Conservation (phyloP, 2,888 invertebrate species). For the Dynastes hyllus region DNA sequence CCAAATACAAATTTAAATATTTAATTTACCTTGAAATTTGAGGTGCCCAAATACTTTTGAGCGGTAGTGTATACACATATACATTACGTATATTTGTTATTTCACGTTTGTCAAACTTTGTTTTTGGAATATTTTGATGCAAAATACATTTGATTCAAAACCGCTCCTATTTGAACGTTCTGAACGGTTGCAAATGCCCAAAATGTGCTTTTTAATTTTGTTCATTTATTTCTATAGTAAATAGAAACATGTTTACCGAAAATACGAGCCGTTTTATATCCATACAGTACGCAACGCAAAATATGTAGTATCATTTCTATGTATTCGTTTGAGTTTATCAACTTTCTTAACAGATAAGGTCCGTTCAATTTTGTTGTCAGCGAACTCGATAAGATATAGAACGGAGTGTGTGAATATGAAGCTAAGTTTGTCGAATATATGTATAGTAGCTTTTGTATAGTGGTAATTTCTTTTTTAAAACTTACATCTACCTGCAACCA, state of each 20-base stretch:
- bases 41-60: no score
- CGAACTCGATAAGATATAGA: slow-evolving; percentile 38
- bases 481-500: background rate
- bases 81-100: no score
- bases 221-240: no score
- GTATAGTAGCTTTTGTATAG: background rate
- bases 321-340: slow-evolving; percentile 33
- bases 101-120: no score
- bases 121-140: no score
- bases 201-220: no score
- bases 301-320: slow-evolving; percentile 3
- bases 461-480: slow-evolving; percentile 3
- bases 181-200: no score
- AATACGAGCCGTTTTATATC: background rate
- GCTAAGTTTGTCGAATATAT: background rate
- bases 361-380: slow-evolving; percentile 42
- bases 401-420: slow-evolving; percentile 2
- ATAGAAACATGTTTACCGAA: background rate
- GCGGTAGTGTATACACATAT: no score
- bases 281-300: background rate
- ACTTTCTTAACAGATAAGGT: slow-evolving; percentile 36
- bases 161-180: background rate
- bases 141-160: no score
- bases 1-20: no score
- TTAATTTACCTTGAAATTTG: no score